Percentiles rank a stretch among this genome's conserved stretches.
phyloP scores from a whole-genome alignment of 2,797 vertebrate species.

The Pseudochirops cupreus region DNA sequence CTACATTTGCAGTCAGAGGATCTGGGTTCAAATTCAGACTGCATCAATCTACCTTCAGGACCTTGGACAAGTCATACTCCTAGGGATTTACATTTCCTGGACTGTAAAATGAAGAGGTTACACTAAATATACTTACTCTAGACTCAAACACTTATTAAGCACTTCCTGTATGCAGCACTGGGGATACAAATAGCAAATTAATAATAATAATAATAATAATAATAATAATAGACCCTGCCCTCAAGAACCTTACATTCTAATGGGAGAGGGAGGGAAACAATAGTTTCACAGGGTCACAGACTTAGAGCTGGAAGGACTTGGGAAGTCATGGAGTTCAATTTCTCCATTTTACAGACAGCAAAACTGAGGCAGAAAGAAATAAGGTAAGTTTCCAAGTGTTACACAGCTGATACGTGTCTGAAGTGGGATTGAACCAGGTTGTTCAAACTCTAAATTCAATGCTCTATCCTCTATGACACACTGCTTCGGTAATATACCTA shows the following conservation, averaged over 20 bases:
- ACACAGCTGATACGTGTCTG: not conserved
- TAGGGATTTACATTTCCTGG: not conserved
- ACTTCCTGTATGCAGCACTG: not conserved
- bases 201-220: not conserved
- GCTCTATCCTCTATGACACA: not conserved
- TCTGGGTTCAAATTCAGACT: not conserved
- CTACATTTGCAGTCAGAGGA: not conserved
- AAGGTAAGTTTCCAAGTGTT: not conserved
- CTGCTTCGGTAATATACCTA: not conserved
- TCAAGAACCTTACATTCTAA: not conserved
- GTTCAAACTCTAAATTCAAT: not conserved
- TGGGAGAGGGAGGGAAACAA: not conserved
- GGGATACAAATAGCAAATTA: not conserved
- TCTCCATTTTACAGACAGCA: not conserved
- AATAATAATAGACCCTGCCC: not conserved
- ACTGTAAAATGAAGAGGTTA: not conserved
- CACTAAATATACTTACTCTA: not conserved
- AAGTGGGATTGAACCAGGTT: not conserved
- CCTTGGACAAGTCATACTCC: not conserved
- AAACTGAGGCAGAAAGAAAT: not conserved
- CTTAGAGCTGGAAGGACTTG: not conserved
- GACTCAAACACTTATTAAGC: not conserved
- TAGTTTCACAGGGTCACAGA: not conserved
- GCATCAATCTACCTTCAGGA: not conserved
- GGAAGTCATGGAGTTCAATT: not conserved